phyloP scores from a whole-genome alignment of 1,140 invertebrate species.

The Lordiphosa clarofinis region DNA sequence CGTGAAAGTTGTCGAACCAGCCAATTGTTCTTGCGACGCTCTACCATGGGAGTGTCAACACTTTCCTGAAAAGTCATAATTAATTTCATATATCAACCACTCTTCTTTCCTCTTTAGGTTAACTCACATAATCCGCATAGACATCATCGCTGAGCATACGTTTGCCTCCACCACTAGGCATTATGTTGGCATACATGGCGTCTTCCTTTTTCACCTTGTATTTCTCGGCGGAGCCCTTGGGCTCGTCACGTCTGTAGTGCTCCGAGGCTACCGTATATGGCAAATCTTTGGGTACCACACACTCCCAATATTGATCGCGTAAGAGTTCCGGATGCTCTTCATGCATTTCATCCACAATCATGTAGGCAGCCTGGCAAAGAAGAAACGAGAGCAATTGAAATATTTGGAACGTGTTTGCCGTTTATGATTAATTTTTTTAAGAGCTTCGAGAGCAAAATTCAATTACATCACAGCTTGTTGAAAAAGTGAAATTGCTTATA shows the following conservation, averaged over 20 bases:
- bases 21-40: conserved; percentile 92
- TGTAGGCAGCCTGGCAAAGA: conserved; percentile 87
- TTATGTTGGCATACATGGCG: conserved; percentile 87
- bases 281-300: conserved; percentile 92
- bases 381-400: conserved; percentile 26
- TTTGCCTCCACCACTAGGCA: conserved; percentile 80
- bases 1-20: conserved; percentile 89
- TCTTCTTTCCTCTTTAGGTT: not conserved
- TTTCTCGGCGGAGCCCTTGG: conserved; percentile 90
- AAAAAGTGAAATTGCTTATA: conserved; percentile 64
- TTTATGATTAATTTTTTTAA: conserved; percentile 38
- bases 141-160: conserved; percentile 87
- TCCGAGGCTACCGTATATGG: conserved; percentile 92
- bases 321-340: conserved; percentile 93
- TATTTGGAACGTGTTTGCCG: conserved; percentile 49
- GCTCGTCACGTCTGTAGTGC: conserved; percentile 89
- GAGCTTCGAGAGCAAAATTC: conserved; percentile 26
- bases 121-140: conserved; percentile 91
- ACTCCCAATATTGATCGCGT: conserved; percentile 94
- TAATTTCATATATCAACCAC: not conserved
- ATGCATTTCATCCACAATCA: conserved; percentile 95
- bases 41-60: conserved; percentile 91
- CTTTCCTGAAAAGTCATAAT: conserved; percentile 84
- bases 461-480: conserved; percentile 56
- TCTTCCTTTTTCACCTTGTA: conserved; percentile 92